These are phyloP conservation scores for Ryuthela nishihirai DNA, from an alignment of 2,888 invertebrate genomes.

Conservation along the genomic window DNA sequence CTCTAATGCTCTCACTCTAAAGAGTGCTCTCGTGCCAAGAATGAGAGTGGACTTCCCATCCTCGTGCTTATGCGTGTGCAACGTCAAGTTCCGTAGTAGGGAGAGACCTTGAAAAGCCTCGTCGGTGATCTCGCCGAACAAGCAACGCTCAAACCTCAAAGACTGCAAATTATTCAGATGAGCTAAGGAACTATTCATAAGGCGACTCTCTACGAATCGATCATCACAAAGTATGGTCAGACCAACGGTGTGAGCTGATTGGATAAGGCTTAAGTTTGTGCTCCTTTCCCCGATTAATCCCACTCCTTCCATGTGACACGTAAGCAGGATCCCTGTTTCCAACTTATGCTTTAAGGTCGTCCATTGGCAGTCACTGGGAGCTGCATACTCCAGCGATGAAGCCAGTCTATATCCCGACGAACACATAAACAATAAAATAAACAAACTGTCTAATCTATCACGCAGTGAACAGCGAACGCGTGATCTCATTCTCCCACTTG, in stretches of 20 bases:
- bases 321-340: slow-evolving; percentile 64
- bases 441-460: no score
- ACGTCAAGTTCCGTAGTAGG: slow-evolving; percentile 62
- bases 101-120: slow-evolving; percentile 61
- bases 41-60: slow-evolving; percentile 60
- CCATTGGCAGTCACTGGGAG: slow-evolving; percentile 36
- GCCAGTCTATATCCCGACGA: not conserved
- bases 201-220: slow-evolving; percentile 38
- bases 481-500: no score
- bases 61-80: slow-evolving; percentile 73
- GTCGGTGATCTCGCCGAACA: slow-evolving; percentile 50
- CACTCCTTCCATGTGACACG: slow-evolving; percentile 65
- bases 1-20: slow-evolving; percentile 42
- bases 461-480: no score
- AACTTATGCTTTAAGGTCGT: slow-evolving; percentile 3
- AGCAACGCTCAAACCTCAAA: slow-evolving; percentile 71
- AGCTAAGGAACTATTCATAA: slow-evolving; percentile 43
- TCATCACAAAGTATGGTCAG: slow-evolving; percentile 65
- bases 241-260: slow-evolving; percentile 75
- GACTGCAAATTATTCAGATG: slow-evolving; percentile 67
- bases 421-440: no score
- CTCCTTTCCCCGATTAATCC: slow-evolving; percentile 76
- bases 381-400: slow-evolving; percentile 16
- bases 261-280: slow-evolving; percentile 82
- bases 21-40: slow-evolving; percentile 42